phyloP scores from a whole-genome alignment of 2,113 vertebrate species.

The Chascanopsetta lugubris region DNA sequence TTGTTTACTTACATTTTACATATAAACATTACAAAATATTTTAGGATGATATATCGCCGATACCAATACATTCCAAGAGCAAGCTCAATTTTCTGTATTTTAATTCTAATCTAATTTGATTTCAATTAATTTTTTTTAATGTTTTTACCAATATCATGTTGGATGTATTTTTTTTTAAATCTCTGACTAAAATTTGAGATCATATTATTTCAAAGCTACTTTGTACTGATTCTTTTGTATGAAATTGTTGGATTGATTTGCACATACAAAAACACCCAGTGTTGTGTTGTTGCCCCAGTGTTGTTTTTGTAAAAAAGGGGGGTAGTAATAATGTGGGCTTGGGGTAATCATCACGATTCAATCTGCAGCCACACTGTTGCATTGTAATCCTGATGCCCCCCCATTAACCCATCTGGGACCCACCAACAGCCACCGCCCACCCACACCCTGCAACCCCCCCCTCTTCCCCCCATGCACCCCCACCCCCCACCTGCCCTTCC shows the following conservation, averaged over 20 bases:
- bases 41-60: too few relatives aligned
- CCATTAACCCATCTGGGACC: conserved; percentile 96
- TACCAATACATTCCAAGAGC: too few relatives aligned
- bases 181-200: background rate
- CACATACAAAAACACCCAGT: background rate
- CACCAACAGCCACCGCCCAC: conserved; percentile 69
- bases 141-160: too few relatives aligned
- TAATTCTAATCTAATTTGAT: too few relatives aligned
- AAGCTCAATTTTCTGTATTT: too few relatives aligned
- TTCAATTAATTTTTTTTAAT: too few relatives aligned
- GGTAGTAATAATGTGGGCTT: conserved; percentile 82
- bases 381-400: conserved; percentile 96
- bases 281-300: conserved; percentile 5
- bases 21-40: too few relatives aligned
- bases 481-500: conserved; percentile 14
- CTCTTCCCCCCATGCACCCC: too few relatives aligned
- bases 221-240: background rate
- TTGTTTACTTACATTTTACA: too few relatives aligned
- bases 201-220: background rate
- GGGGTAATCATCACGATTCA: conserved; percentile 89
- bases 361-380: conserved; percentile 91
- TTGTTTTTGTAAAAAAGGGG: conserved; percentile 66
- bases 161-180: background rate
- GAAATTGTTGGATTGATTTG: background rate
- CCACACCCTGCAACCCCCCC: too few relatives aligned